phyloP scores from a whole-genome alignment of 1,140 invertebrate species.

The Drosophila quadrilineata region DNA sequence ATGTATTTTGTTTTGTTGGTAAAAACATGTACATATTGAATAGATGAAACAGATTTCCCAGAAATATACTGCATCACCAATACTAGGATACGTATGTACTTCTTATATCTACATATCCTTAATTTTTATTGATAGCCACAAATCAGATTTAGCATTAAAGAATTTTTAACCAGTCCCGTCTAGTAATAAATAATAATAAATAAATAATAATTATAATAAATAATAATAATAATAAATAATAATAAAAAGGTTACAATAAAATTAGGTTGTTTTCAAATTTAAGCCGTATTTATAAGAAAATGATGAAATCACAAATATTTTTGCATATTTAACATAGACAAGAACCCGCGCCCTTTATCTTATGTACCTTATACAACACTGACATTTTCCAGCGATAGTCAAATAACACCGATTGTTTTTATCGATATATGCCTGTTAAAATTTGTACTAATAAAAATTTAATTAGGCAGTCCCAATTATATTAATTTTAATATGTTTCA shows the following conservation, averaged over 20 bases:
- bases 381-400: background rate
- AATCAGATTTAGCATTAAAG: no score
- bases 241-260: no score
- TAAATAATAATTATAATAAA: no score
- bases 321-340: slow-evolving; percentile 8
- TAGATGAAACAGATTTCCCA: slow-evolving; percentile 69
- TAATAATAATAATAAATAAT: no score
- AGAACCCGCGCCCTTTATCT: background rate
- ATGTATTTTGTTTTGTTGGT: slow-evolving; percentile 17
- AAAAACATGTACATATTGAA: slow-evolving; percentile 63
- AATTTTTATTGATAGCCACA: no score
- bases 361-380: slow-evolving; percentile 4
- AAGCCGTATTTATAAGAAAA: no score
- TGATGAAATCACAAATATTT: background rate
- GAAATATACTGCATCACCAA: no score
- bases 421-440: background rate
- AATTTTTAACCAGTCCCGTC: no score
- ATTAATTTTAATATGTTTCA: no score
- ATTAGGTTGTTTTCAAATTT: no score
- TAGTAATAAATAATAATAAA: no score
- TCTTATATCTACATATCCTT: background rate
- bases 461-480: no score
- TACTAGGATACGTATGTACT: slow-evolving; percentile 24
- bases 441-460: background rate
- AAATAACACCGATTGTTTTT: background rate